Conservation (phyloP, 2,888 invertebrate genomes). For the Gastracanthus pulcherrimus region DNA sequence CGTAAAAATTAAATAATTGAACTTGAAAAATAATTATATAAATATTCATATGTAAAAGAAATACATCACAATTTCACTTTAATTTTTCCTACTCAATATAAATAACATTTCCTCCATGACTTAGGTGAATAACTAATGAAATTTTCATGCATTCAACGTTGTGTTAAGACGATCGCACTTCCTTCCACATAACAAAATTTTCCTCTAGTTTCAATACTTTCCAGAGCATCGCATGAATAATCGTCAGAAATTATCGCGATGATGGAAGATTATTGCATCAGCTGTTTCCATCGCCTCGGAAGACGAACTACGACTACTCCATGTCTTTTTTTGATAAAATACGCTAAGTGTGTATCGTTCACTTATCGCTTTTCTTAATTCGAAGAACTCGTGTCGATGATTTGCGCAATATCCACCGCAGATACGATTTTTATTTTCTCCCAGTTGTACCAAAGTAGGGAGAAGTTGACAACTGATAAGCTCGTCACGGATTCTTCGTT, state of each 20-base stretch:
- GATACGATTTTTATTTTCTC: conserved; percentile 31
- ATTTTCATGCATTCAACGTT: not conserved
- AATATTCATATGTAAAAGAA: too few species aligned
- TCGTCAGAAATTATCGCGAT: not conserved
- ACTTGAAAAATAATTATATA: too few species aligned
- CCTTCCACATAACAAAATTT: not conserved
- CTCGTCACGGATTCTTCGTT: not conserved
- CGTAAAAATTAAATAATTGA: too few species aligned
- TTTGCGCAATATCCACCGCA: conserved; percentile 20
- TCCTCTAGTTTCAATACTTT: not conserved
- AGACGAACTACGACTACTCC: not conserved
- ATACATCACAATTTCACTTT: too few species aligned
- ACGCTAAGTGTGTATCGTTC: not conserved
- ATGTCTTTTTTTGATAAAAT: conserved; percentile 3
- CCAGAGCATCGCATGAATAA: not conserved
- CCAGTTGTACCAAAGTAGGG: not conserved
- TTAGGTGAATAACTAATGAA: not conserved
- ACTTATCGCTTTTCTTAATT: conserved; percentile 36
- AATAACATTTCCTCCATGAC: too few species aligned
- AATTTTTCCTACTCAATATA: too few species aligned
- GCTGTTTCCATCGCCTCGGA: not conserved
- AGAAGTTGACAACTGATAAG: not conserved
- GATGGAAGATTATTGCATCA: conserved; percentile 20
- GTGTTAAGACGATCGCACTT: not conserved
- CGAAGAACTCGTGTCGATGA: conserved; percentile 21